These are phyloP conservation scores for Datnioides undecimradiatus DNA, from an alignment of 2,113 vertebrate species.

Conservation along the genomic window DNA sequence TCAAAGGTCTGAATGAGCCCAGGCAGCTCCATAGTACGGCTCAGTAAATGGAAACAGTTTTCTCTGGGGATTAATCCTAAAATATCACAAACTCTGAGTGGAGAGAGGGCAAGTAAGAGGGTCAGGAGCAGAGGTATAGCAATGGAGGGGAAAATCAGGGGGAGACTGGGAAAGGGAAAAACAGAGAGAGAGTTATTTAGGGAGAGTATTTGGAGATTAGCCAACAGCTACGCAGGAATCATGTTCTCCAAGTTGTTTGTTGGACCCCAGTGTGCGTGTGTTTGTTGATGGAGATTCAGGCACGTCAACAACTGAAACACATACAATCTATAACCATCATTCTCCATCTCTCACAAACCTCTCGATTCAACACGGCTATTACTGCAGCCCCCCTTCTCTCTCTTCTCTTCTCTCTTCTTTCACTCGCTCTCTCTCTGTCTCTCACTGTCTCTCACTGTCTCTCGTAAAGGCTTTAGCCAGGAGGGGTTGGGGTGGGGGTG, in stretches of 20 bases:
- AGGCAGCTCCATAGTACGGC: constrained; percentile 37
- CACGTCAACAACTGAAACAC: constrained; percentile 60
- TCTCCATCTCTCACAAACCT: constrained; percentile 46
- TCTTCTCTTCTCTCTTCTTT: neutral
- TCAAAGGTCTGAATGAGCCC: constrained; percentile 45
- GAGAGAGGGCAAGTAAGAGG: constrained; percentile 68
- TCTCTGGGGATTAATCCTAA: constrained; percentile 75
- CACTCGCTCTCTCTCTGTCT: neutral
- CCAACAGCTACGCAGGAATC: constrained; percentile 75
- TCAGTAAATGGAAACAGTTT: constrained; percentile 76
- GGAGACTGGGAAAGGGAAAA: constrained; percentile 66
- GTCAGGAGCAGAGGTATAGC: constrained; percentile 67
- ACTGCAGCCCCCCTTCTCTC: constrained; percentile 26
- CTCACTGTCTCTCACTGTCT: constrained; percentile 4
- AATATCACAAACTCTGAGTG: constrained; percentile 68
- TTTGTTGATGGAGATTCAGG: constrained; percentile 15
- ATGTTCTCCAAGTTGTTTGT: constrained; percentile 74
- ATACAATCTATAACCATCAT: constrained; percentile 34
- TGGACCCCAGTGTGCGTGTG: constrained; percentile 5
- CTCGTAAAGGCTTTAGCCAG: constrained; percentile 67
- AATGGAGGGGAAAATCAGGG: constrained; percentile 55
- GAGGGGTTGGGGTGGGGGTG: neutral
- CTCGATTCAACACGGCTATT: constrained; percentile 37
- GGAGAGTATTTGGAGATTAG: constrained; percentile 79
- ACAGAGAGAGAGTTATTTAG: constrained; percentile 78